Conservation (phyloP, 2,113 vertebrate genomes). For the Chitala chitala region DNA sequence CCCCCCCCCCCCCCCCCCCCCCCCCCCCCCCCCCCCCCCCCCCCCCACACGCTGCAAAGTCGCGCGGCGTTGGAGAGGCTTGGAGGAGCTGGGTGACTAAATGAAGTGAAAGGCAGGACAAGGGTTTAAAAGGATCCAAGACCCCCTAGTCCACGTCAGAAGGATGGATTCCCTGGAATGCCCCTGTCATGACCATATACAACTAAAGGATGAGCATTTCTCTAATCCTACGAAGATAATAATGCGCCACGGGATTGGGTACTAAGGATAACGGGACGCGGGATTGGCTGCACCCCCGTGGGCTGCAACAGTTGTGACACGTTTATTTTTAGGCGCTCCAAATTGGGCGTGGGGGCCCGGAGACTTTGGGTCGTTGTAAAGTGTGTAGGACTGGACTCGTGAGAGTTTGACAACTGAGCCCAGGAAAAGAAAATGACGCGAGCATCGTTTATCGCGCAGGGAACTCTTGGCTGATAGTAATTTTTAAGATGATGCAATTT, state of each 20-base stretch:
- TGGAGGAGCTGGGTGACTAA: conserved; percentile 30
- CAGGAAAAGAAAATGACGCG: conserved; percentile 37
- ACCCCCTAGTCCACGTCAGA: conserved; percentile 65
- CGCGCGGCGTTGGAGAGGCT: conserved; percentile 18
- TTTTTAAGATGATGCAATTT: background rate
- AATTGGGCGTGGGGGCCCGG: conserved; percentile 38
- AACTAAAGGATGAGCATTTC: conserved; percentile 50
- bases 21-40: no score
- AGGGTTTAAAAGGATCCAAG: conserved; percentile 52
- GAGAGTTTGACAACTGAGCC: conserved; percentile 35
- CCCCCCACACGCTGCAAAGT: no score
- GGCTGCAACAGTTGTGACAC: conserved; percentile 42
- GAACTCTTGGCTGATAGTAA: background rate
- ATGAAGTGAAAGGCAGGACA: conserved; percentile 33
- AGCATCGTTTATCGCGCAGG: background rate
- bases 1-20: no score
- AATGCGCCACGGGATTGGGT: conserved; percentile 54
- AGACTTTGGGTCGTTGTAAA: conserved; percentile 29
- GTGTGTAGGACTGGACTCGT: conserved; percentile 21
- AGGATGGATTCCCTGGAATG: conserved; percentile 73
- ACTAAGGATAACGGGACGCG: conserved; percentile 32
- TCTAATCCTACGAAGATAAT: conserved; percentile 48
- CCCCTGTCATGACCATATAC: conserved; percentile 67
- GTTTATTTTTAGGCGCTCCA: conserved; percentile 66
- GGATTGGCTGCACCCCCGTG: conserved; percentile 42